Evolutionary conservation across 1,140 invertebrate species (phyloP).

Genomic region (Aphidius ervi): DNA sequence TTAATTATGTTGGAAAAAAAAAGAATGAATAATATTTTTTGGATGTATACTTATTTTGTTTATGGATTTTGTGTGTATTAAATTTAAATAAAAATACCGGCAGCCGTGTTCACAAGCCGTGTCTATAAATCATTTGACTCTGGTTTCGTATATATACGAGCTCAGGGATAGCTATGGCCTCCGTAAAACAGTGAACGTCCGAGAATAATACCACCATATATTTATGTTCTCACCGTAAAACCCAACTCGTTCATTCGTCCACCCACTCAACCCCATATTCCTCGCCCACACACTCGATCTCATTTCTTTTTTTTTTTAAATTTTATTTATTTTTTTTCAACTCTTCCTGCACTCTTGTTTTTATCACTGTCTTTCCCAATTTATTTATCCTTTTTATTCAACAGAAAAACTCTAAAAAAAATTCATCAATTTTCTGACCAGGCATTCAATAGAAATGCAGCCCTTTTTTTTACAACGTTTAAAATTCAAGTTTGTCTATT

Average conservation of each 20-base stretch:
- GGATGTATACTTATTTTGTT: not conserved
- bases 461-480: too few relatives aligned
- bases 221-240: slow-evolving; percentile 47
- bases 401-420: too few relatives aligned
- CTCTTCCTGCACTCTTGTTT: not conserved
- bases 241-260: slow-evolving; percentile 35
- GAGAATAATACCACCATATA: slow-evolving; percentile 49
- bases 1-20: too few relatives aligned
- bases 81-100: slow-evolving; percentile 56
- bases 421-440: too few relatives aligned
- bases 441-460: too few relatives aligned
- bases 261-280: slow-evolving; percentile 9
- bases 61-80: slow-evolving; percentile 44
- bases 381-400: too few relatives aligned
- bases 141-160: slow-evolving; percentile 20
- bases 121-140: slow-evolving; percentile 50
- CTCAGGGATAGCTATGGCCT: slow-evolving; percentile 26
- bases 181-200: slow-evolving; percentile 30
- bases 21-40: too few relatives aligned
- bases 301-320: slow-evolving; percentile 21
- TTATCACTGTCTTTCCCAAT: not conserved
- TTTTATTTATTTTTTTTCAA: slow-evolving; percentile 4
- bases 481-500: too few relatives aligned
- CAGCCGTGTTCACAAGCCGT: slow-evolving; percentile 48
- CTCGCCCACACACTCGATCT: slow-evolving; percentile 19